Percentiles rank a stretch among this genome's conserved stretches.
phyloP scores from a whole-genome alignment of 1,140 invertebrate species.

The Caenorhabditis remanei region DNA sequence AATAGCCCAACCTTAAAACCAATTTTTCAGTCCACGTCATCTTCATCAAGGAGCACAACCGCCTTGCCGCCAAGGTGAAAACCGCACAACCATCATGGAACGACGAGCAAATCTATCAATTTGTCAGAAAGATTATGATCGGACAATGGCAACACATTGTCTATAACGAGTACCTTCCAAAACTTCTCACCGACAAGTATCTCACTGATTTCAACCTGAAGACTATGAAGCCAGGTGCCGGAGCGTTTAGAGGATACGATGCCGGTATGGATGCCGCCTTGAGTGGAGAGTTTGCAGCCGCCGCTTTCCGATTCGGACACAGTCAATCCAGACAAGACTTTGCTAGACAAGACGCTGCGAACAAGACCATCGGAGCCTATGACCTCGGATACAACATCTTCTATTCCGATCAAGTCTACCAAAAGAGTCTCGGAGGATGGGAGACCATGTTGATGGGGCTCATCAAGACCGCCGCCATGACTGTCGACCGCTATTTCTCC shows the following conservation, averaged over 20 bases:
- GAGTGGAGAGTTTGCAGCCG: slow-evolving; percentile 58
- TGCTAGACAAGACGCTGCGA: slow-evolving; percentile 12
- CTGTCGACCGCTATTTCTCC: slow-evolving; percentile 55
- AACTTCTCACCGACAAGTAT: slow-evolving; percentile 30
- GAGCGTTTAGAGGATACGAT: slow-evolving; percentile 59
- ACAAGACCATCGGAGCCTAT: slow-evolving; percentile 4
- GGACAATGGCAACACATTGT: slow-evolving; percentile 56
- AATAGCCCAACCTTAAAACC: not conserved
- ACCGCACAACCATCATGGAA: slow-evolving; percentile 28
- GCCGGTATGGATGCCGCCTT: slow-evolving; percentile 45
- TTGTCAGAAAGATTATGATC: slow-evolving; percentile 45
- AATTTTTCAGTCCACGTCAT: slow-evolving; percentile 44
- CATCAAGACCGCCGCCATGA: slow-evolving; percentile 45
- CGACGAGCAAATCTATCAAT: slow-evolving; percentile 61
- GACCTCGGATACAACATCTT: slow-evolving; percentile 48
- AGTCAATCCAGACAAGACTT: slow-evolving; percentile 58
- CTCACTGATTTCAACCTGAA: slow-evolving; percentile 58
- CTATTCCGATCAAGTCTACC: slow-evolving; percentile 35
- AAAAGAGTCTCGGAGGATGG: slow-evolving; percentile 8
- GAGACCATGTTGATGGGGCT: slow-evolving; percentile 49
- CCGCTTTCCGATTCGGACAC: slow-evolving; percentile 65
- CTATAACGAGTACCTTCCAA: slow-evolving; percentile 64
- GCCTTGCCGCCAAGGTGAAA: slow-evolving; percentile 25
- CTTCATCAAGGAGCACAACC: slow-evolving; percentile 64
- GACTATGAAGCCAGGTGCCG: slow-evolving; percentile 3